Evolutionary conservation across 2,797 vertebrate genomes (phyloP).

Genomic region (Sphenodon punctatus): DNA sequence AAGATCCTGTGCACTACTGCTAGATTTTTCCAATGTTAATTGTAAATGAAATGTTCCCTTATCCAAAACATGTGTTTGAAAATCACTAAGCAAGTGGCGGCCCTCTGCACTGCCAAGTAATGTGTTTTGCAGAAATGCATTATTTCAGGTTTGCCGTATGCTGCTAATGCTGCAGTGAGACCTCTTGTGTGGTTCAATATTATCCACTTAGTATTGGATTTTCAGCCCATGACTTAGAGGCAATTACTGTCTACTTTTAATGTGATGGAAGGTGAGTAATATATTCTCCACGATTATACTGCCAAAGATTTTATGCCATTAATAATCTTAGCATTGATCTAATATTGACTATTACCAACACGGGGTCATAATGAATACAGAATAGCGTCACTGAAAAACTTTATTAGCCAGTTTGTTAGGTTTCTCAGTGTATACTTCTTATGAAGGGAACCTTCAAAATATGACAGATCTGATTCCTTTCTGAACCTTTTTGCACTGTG

Average conservation of each 20-base stretch:
- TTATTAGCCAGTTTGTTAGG: not conserved
- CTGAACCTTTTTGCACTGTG: no score
- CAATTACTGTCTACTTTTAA: constrained; percentile 20
- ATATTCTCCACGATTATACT: not conserved
- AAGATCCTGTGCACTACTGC: not conserved
- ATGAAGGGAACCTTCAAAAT: no score
- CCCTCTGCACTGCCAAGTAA: not conserved
- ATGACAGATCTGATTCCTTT: no score
- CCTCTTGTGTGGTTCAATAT: constrained; percentile 14
- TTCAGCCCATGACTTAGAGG: constrained; percentile 28
- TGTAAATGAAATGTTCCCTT: not conserved
- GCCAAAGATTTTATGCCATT: constrained; percentile 10
- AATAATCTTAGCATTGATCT: constrained; percentile 18
- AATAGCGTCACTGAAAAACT: not conserved
- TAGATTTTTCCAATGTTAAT: no score
- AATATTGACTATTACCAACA: constrained; percentile 6
- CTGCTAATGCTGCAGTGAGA: constrained; percentile 1
- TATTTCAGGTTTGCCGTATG: not conserved
- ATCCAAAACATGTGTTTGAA: not conserved
- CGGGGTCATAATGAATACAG: not conserved
- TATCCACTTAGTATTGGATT: constrained; percentile 30
- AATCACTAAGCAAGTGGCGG: not conserved
- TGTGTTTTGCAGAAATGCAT: not conserved
- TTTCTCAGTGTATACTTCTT: not conserved
- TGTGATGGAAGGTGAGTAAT: constrained; percentile 7